These are phyloP conservation scores for Prochilodus magdalenae DNA, from an alignment of 2,113 vertebrate species.

Conservation along the genomic window DNA sequence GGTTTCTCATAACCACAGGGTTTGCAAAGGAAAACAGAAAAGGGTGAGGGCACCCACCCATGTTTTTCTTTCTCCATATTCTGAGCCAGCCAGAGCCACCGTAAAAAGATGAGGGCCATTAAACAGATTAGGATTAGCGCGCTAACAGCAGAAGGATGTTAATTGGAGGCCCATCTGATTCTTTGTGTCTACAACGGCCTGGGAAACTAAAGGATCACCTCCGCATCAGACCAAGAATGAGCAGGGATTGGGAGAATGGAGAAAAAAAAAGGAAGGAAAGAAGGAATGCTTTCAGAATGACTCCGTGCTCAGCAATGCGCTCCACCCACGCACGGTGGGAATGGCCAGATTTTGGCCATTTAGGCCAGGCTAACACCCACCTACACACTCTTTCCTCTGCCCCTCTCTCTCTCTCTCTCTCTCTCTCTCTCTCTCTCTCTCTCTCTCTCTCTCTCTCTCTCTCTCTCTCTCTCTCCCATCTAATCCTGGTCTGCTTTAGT, in stretches of 20 bases:
- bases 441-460: background rate
- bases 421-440: background rate
- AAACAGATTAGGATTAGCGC: slow-evolving; percentile 41
- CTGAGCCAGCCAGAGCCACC: background rate
- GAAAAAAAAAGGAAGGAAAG: slow-evolving; percentile 34
- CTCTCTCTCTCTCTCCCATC: background rate
- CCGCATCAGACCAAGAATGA: background rate
- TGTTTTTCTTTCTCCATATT: background rate
- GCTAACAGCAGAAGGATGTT: slow-evolving; percentile 9
- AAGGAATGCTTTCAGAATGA: slow-evolving; percentile 43
- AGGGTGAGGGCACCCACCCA: background rate
- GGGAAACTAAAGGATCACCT: background rate
- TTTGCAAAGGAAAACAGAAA: background rate
- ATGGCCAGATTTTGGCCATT: slow-evolving; percentile 44
- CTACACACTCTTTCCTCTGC: slow-evolving; percentile 9
- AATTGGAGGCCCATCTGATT: slow-evolving; percentile 13
- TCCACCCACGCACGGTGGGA: slow-evolving; percentile 39
- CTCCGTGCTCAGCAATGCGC: slow-evolving; percentile 39
- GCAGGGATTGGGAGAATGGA: slow-evolving; percentile 11
- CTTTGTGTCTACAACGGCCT: background rate
- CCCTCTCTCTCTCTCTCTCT: background rate
- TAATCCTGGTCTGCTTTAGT: slow-evolving; percentile 15
- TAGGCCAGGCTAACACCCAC: slow-evolving; percentile 33
- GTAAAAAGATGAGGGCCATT: slow-evolving; percentile 3
- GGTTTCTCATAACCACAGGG: background rate